These are phyloP conservation scores for Bruchidius siliquastri DNA, from an alignment of 2,888 invertebrate species.

Conservation along the genomic window DNA sequence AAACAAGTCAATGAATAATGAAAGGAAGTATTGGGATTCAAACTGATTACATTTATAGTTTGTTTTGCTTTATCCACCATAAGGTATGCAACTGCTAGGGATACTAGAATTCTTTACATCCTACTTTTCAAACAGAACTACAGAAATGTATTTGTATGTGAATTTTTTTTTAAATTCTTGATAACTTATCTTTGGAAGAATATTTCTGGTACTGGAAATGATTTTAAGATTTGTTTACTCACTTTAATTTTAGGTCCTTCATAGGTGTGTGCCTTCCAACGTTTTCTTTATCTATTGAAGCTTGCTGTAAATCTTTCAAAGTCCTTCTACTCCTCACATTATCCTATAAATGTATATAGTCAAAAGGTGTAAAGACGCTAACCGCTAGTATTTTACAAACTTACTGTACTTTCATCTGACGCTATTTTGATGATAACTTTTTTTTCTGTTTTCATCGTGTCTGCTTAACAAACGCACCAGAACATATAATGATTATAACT, in stretches of 20 bases:
- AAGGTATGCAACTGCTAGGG: too few relatives aligned
- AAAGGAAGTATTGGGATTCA: too few relatives aligned
- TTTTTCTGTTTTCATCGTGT: conserved; percentile 39
- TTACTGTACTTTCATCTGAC: conserved; percentile 33
- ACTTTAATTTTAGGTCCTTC: neutral
- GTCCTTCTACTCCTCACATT: conserved; percentile 62
- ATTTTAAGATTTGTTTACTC: neutral
- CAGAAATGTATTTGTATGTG: too few relatives aligned
- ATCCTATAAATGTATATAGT: conserved; percentile 45
- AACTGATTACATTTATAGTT: too few relatives aligned
- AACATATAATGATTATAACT: too few relatives aligned
- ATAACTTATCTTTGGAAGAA: too few relatives aligned
- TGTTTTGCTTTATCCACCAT: too few relatives aligned
- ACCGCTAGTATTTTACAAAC: conserved; percentile 13
- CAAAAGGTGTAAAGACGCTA: conserved; percentile 21
- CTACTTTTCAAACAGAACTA: too few relatives aligned
- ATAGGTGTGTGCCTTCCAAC: conserved; percentile 41
- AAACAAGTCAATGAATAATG: too few relatives aligned
- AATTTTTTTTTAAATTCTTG: too few relatives aligned
- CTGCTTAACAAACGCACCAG: neutral
- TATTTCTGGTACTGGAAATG: too few relatives aligned
- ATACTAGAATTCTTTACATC: too few relatives aligned
- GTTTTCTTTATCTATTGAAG: conserved; percentile 72
- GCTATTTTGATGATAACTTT: conserved; percentile 35
- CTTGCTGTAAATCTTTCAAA: conserved; percentile 69